These are phyloP conservation scores for Agrotis segetum DNA, from an alignment of 2,888 invertebrate species.

Conservation along the genomic window DNA sequence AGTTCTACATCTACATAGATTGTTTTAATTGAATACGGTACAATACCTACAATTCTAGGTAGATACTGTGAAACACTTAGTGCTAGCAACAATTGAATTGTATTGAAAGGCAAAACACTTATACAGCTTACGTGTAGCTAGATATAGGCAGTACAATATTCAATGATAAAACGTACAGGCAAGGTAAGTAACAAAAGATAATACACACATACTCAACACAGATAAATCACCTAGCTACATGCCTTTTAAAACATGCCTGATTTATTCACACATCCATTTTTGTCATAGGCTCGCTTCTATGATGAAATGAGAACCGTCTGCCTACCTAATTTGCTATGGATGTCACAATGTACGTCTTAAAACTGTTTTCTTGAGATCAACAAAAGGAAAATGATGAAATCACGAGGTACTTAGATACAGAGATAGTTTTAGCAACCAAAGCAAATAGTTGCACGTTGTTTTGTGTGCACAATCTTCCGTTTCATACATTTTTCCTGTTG, in stretches of 20 bases:
- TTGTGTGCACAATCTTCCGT: background rate
- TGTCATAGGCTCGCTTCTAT: constrained; percentile 19
- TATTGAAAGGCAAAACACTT: constrained; percentile 34
- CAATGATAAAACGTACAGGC: constrained; percentile 56
- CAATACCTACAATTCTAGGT: constrained; percentile 6
- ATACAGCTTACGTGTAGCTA: constrained; percentile 17
- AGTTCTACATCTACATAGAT: constrained; percentile 5
- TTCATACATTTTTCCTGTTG: constrained; percentile 3
- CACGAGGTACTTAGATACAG: background rate
- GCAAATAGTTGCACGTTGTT: constrained; percentile 30
- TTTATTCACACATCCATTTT: constrained; percentile 60
- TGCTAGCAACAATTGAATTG: constrained; percentile 35
- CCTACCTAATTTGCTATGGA: constrained; percentile 19
- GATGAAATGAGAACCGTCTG: constrained; percentile 29
- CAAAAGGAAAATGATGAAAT: constrained; percentile 41
- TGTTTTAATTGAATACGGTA: background rate
- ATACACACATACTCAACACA: constrained; percentile 47
- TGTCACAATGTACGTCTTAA: constrained; percentile 20
- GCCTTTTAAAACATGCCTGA: constrained; percentile 51
- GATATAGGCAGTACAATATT: constrained; percentile 25
- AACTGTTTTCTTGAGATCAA: constrained; percentile 34
- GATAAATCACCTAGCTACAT: constrained; percentile 52
- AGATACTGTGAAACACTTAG: constrained; percentile 3
- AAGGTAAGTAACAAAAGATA: constrained; percentile 60
- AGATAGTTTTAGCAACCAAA: constrained; percentile 16